Percentiles rank a stretch among this genome's conserved stretches.
These are phyloP conservation scores for Planococcus citri DNA, from an alignment of 1,140 invertebrate species.

Conservation along the genomic window DNA sequence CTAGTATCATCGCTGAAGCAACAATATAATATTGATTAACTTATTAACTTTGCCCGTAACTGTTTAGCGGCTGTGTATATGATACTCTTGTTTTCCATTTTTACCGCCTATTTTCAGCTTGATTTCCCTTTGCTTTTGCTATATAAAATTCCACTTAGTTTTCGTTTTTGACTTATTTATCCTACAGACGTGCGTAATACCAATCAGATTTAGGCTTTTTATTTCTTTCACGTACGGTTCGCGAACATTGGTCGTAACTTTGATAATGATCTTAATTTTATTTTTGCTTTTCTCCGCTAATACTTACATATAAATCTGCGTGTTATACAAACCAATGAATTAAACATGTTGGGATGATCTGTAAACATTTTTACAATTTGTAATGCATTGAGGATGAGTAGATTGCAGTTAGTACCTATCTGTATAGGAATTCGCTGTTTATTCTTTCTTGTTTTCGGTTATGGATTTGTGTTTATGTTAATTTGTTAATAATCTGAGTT, in stretches of 20 bases:
- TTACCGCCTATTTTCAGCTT: not conserved
- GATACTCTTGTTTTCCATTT: not conserved
- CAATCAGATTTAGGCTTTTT: not conserved
- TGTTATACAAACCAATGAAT: too few relatives aligned
- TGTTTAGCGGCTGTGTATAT: slow-evolving; percentile 12
- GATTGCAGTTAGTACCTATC: too few relatives aligned
- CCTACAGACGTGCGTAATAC: not conserved
- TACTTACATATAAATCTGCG: too few relatives aligned
- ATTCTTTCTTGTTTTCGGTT: too few relatives aligned
- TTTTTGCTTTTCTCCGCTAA: not conserved
- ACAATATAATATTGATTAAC: slow-evolving; percentile 21
- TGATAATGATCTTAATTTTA: not conserved
- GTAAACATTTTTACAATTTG: too few relatives aligned
- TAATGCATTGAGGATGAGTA: too few relatives aligned
- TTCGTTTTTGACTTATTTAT: slow-evolving; percentile 8
- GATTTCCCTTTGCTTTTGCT: not conserved
- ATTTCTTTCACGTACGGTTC: slow-evolving; percentile 1
- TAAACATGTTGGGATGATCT: too few relatives aligned
- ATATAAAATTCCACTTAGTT: not conserved
- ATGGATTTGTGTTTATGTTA: too few relatives aligned
- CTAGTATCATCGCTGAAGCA: slow-evolving; percentile 17
- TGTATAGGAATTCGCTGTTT: too few relatives aligned
- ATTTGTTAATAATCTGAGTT: too few relatives aligned
- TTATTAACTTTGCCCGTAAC: slow-evolving; percentile 10
- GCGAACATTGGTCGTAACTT: not conserved